These are phyloP conservation scores for Pterostichus niger DNA, from an alignment of 2,888 invertebrate species.

Conservation along the genomic window DNA sequence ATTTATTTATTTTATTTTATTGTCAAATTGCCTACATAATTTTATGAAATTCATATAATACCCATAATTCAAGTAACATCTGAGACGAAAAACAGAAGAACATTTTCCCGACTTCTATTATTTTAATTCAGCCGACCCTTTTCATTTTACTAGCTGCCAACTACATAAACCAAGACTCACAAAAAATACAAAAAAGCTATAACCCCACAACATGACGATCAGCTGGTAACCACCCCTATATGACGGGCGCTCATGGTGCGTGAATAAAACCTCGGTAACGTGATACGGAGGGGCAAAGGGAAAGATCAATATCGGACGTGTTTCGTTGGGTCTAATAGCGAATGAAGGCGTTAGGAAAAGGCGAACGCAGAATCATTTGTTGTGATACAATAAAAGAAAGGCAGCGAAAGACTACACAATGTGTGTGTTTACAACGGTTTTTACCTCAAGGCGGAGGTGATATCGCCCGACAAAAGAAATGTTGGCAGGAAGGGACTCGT, in stretches of 20 bases:
- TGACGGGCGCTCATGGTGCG: conserved; percentile 18
- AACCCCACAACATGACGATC: conserved; percentile 1
- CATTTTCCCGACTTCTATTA: background rate
- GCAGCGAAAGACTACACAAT: conserved; percentile 23
- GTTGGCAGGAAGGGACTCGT: no score
- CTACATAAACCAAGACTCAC: conserved; percentile 24
- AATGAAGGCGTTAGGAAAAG: conserved; percentile 51
- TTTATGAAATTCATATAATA: no score
- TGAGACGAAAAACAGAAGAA: no score
- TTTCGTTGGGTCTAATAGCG: conserved; percentile 41
- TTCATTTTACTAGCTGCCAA: conserved; percentile 39
- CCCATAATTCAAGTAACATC: no score
- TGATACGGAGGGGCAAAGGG: background rate
- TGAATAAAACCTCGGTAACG: conserved; percentile 20
- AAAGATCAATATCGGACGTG: conserved; percentile 58
- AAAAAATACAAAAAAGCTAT: conserved; percentile 13
- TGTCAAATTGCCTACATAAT: no score
- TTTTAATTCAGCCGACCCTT: background rate
- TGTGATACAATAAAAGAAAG: conserved; percentile 53
- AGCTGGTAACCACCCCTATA: background rate
- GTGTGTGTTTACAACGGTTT: conserved; percentile 38
- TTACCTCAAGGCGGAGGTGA: no score
- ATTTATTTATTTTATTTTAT: no score
- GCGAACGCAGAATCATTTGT: conserved; percentile 47
- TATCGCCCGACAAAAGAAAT: no score